A percentile compares a stretch with the other conserved stretches of the same genome.
Conservation (phyloP, 2,888 invertebrate species). For the Drosophila buzzatii region DNA sequence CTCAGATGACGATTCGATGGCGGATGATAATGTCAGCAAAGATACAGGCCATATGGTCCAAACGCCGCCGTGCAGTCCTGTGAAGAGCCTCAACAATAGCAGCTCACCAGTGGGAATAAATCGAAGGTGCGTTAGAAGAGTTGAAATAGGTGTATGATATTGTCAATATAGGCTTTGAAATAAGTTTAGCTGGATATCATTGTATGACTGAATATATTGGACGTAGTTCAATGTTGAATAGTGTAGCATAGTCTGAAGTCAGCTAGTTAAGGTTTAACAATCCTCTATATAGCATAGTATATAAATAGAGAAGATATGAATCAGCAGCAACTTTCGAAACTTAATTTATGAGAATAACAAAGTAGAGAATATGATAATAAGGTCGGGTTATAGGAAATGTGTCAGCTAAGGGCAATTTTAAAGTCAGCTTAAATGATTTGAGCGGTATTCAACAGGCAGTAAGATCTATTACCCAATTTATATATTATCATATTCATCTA, state of each 20-base stretch:
- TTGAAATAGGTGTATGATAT: too few species aligned
- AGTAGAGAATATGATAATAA: neutral
- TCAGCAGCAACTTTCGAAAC: neutral
- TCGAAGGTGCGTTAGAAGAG: slow-evolving; percentile 76
- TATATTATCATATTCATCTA: slow-evolving; percentile 1
- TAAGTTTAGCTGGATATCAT: neutral
- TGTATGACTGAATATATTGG: neutral
- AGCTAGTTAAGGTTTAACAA: too few species aligned
- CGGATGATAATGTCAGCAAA: slow-evolving; percentile 77
- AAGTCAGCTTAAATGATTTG: neutral
- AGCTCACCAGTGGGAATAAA: slow-evolving; percentile 85
- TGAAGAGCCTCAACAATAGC: slow-evolving; percentile 84
- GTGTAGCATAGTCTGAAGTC: too few species aligned
- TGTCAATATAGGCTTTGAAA: neutral
- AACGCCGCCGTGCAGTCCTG: slow-evolving; percentile 85
- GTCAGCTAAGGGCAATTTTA: neutral
- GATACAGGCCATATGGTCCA: slow-evolving; percentile 74
- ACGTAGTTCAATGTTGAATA: neutral
- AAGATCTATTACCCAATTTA: neutral
- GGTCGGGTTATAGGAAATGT: neutral
- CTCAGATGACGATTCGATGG: slow-evolving; percentile 70
- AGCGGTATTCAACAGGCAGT: neutral
- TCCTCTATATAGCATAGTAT: too few species aligned
- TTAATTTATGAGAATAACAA: neutral
- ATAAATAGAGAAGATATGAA: neutral